Conservation (phyloP, 1,140 invertebrate species). For the Harpegnathos saltator region DNA sequence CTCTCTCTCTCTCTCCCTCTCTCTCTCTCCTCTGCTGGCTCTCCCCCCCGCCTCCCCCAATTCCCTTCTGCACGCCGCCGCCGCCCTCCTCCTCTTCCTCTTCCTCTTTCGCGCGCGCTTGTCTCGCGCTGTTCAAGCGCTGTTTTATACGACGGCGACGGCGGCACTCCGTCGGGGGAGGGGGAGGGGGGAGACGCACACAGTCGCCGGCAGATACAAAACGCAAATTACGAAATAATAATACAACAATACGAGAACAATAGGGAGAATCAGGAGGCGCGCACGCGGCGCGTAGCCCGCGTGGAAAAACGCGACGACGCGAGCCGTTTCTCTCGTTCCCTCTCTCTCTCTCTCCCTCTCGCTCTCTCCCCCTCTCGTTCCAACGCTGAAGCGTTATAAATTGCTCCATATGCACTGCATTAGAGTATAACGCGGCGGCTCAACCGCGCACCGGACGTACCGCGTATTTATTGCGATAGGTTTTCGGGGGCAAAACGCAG, state of each 20-base stretch:
- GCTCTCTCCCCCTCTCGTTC: not conserved
- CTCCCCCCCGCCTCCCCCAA: too few relatives aligned
- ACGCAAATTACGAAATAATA: conserved; percentile 70
- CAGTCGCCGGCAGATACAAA: conserved; percentile 40
- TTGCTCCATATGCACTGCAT: conserved; percentile 85
- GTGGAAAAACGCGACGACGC: conserved; percentile 52
- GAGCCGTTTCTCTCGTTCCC: not conserved
- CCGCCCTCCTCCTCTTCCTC: too few relatives aligned
- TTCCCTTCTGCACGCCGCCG: too few relatives aligned
- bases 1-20: too few relatives aligned
- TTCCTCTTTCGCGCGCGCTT: conserved; percentile 1
- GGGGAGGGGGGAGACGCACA: conserved; percentile 12
- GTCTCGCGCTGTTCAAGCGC: not conserved
- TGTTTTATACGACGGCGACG: not conserved
- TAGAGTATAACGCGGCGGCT: conserved; percentile 80
- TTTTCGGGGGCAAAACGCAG: conserved; percentile 81
- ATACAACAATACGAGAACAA: conserved; percentile 70
- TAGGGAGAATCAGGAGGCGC: conserved; percentile 41
- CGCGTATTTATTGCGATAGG: conserved; percentile 85
- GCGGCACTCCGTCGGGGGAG: too few relatives aligned
- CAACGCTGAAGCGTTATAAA: conserved; percentile 81
- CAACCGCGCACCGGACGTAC: conserved; percentile 76
- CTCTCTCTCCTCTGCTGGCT: too few relatives aligned
- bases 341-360: not conserved
- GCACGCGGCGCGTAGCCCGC: conserved; percentile 24